Percentiles rank a stretch among this genome's conserved stretches.
These are phyloP conservation scores for Platypus cylindrus DNA, from an alignment of 2,888 invertebrate genomes.

Conservation along the genomic window DNA sequence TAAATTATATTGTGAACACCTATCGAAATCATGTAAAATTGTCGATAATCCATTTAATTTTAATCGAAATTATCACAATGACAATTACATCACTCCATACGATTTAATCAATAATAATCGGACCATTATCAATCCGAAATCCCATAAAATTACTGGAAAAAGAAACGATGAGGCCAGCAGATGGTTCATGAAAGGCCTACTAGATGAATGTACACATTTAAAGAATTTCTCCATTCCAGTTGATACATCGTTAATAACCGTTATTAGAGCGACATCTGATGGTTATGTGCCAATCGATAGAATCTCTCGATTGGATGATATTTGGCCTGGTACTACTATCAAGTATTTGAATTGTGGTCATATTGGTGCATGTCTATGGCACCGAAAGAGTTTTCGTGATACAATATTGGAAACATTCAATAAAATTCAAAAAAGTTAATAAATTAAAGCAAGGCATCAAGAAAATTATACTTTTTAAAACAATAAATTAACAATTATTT, in stretches of 20 bases:
- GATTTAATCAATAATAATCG: conserved; percentile 25
- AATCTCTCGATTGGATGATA: conserved; percentile 65
- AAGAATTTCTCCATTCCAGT: conserved; percentile 83
- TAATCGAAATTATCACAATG: conserved; percentile 19
- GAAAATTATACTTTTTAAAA: too few relatives aligned
- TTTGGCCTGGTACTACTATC: conserved; percentile 89
- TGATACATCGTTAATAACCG: conserved; percentile 82
- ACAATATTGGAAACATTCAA: too few relatives aligned
- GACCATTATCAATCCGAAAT: conserved; percentile 11
- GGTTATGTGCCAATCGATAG: conserved; percentile 83
- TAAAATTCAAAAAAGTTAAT: too few relatives aligned
- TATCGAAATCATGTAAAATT: conserved; percentile 77
- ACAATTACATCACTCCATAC: conserved; percentile 26
- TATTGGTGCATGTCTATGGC: conserved; percentile 75
- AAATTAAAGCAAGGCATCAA: too few relatives aligned
- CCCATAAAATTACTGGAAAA: too few relatives aligned
- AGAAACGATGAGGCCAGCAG: too few relatives aligned
- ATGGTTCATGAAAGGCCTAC: conserved; percentile 94
- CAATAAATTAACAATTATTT: too few relatives aligned
- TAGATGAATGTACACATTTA: conserved; percentile 98
- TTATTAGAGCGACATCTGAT: conserved; percentile 80
- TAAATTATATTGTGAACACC: conserved; percentile 64
- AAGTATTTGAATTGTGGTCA: conserved; percentile 83
- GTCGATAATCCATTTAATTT: conserved; percentile 47
- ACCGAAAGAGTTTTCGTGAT: conserved; percentile 77